These are phyloP conservation scores for Pleuronectes platessa DNA, from an alignment of 2,113 vertebrate species.

Conservation along the genomic window DNA sequence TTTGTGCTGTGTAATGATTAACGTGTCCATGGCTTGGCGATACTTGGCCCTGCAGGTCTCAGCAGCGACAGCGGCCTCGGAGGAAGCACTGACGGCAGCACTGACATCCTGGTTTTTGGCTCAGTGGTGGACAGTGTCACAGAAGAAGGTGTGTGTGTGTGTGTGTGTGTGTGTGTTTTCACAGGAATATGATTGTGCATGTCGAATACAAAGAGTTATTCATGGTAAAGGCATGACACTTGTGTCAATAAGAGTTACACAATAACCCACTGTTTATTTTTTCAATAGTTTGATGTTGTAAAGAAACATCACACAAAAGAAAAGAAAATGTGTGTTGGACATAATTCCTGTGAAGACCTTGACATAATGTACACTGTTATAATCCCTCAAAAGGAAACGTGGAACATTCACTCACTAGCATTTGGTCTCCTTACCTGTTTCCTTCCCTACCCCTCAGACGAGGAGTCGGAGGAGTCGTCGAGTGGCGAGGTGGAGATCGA, in stretches of 20 bases:
- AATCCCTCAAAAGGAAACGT: not conserved
- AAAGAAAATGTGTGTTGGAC: not conserved
- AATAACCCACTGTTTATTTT: no score
- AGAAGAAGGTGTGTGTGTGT: conserved; percentile 86
- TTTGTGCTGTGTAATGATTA: conserved; percentile 70
- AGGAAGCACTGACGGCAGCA: conserved; percentile 95
- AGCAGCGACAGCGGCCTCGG: conserved; percentile 98
- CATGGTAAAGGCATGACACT: not conserved
- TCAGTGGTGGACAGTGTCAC: conserved; percentile 94
- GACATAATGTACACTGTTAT: not conserved
- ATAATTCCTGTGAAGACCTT: not conserved
- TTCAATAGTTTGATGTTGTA: no score
- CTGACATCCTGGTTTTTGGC: conserved; percentile 91
- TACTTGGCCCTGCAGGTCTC: conserved; percentile 90
- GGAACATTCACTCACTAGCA: not conserved
- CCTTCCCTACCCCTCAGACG: conserved; percentile 54
- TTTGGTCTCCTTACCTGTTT: not conserved
- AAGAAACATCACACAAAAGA: no score
- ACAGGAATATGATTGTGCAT: not conserved
- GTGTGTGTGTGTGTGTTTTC: not conserved
- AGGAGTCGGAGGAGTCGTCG: conserved; percentile 81
- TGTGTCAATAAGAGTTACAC: not conserved
- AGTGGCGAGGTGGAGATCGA: conserved; percentile 83
- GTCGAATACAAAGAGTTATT: not conserved
- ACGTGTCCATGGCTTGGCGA: conserved; percentile 81